These are phyloP conservation scores for Phalanger gymnotis DNA, from an alignment of 2,797 vertebrate genomes.

Conservation along the genomic window DNA sequence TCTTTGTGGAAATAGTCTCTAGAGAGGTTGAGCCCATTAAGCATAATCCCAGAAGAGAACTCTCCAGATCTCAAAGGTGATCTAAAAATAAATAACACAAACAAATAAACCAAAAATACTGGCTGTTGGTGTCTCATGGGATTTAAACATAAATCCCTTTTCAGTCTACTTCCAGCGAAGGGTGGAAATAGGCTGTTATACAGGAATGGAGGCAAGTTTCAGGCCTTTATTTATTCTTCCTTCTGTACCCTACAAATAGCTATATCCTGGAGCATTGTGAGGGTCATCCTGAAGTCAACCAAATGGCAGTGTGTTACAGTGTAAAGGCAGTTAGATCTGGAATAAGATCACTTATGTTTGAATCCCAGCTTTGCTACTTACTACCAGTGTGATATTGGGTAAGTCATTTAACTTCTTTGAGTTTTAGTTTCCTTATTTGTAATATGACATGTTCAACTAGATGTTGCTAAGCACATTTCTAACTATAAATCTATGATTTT, in stretches of 20 bases:
- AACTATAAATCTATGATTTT: not conserved
- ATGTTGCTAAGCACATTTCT: not conserved
- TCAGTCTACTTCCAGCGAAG: not conserved
- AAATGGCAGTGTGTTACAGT: not conserved
- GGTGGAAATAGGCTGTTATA: not conserved
- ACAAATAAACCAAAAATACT: not conserved
- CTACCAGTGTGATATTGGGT: not conserved
- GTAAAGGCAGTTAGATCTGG: not conserved
- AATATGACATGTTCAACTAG: not conserved
- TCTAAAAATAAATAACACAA: too few species aligned
- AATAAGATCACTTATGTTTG: not conserved
- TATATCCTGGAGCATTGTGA: not conserved
- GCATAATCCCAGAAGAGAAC: slow-evolving; percentile 33
- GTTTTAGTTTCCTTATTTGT: not conserved
- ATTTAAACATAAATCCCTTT: not conserved
- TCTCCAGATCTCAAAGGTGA: not conserved
- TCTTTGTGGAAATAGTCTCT: slow-evolving; percentile 20
- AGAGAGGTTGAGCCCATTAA: slow-evolving; percentile 45
- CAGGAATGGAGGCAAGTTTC: not conserved
- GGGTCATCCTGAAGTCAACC: not conserved
- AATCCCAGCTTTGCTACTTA: not conserved
- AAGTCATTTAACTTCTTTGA: not conserved
- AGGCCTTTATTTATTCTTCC: not conserved
- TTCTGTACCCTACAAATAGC: not conserved
- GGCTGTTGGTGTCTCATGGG: not conserved